Evolutionary conservation across 2,113 vertebrate species (phyloP).

Genomic region (Marcusenius ussheri): DNA sequence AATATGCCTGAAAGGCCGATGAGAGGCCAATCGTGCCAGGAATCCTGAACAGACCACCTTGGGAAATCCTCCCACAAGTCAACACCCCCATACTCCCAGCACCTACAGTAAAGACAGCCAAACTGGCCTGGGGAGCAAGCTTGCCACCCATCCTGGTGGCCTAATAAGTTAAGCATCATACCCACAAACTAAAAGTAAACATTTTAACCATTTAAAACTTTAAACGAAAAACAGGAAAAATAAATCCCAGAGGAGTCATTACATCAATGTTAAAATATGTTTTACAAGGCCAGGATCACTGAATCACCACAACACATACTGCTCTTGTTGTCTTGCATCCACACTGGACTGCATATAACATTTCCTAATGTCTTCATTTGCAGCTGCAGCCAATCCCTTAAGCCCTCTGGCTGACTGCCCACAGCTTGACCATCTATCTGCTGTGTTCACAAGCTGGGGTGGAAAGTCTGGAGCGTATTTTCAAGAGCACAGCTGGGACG

Average conservation of each 20-base stretch:
- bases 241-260: not conserved
- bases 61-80: not conserved
- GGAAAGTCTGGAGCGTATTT: not conserved
- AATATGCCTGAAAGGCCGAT: not conserved
- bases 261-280: not conserved
- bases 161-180: not conserved
- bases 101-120: not conserved
- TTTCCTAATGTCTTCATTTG: not conserved
- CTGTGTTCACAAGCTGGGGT: conserved; percentile 38
- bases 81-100: not conserved
- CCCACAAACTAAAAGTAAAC: not conserved
- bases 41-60: not conserved
- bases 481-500: not conserved
- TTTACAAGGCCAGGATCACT: not conserved
- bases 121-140: not conserved
- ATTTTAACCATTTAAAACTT: not conserved
- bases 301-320: not conserved
- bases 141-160: not conserved
- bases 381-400: conserved; percentile 29
- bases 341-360: not conserved
- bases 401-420: conserved; percentile 31
- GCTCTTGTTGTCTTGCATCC: not conserved
- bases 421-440: conserved; percentile 35
- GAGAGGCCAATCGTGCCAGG: not conserved
- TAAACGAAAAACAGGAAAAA: not conserved